Conservation (phyloP, 2,888 invertebrate genomes). For the Acholoe squamosa region DNA sequence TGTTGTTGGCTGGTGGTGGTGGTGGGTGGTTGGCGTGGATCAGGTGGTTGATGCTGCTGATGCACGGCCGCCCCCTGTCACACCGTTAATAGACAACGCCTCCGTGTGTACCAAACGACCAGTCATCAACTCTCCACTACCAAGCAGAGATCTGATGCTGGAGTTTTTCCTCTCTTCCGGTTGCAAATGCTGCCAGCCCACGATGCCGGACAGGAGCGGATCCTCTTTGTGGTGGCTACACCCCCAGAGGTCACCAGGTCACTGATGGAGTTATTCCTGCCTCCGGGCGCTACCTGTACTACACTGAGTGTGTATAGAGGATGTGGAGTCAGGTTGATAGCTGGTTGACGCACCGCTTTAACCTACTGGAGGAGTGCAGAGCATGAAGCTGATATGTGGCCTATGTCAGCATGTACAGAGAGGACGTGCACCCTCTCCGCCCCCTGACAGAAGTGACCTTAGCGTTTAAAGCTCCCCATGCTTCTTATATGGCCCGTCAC, state of each 20-base stretch:
- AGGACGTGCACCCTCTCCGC: constrained; percentile 19
- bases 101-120: too few relatives aligned
- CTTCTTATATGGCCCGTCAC: constrained; percentile 41
- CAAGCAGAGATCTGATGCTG: too few relatives aligned
- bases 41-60: background rate
- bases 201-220: background rate
- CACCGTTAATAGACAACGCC: background rate
- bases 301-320: background rate
- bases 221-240: background rate
- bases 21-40: background rate
- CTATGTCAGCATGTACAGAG: background rate
- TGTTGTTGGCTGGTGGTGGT: background rate
- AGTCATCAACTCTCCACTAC: too few relatives aligned
- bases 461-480: constrained; percentile 33
- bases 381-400: background rate
- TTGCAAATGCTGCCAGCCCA: background rate
- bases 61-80: background rate
- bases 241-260: too few relatives aligned
- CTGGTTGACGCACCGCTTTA: too few relatives aligned
- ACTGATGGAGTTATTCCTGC: too few relatives aligned
- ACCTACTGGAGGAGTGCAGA: background rate
- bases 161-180: background rate
- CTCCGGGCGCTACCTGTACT: background rate
- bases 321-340: background rate
- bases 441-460: constrained; percentile 28